phyloP scores from a whole-genome alignment of 2,113 vertebrate genomes.

The Erythrolamprus reginae region DNA sequence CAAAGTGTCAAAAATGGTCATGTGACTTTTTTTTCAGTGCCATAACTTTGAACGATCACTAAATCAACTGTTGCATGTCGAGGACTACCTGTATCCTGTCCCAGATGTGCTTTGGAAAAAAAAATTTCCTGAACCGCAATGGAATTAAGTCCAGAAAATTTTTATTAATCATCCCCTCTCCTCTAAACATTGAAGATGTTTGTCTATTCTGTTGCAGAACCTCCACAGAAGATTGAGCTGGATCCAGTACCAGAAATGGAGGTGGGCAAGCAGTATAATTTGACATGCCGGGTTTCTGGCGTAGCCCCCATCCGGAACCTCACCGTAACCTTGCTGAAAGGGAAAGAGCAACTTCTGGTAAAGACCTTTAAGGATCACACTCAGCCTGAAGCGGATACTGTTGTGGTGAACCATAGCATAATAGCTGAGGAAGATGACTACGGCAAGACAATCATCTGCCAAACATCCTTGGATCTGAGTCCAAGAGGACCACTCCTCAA shows the following conservation, averaged over 20 bases:
- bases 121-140: neutral
- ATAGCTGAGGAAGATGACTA: constrained; percentile 63
- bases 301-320: constrained; percentile 81
- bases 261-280: constrained; percentile 67
- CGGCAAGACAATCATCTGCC: constrained; percentile 72
- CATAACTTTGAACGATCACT: no score
- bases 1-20: no score
- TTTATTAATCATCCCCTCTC: neutral
- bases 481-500: constrained; percentile 63
- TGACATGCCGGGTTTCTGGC: constrained; percentile 77
- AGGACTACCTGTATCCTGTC: neutral
- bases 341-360: constrained; percentile 66
- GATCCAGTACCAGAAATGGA: constrained; percentile 46
- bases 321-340: constrained; percentile 73
- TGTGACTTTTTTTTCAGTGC: no score
- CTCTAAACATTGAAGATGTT: neutral
- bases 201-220: constrained; percentile 20
- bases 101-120: neutral
- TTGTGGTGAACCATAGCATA: constrained; percentile 58
- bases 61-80: no score
- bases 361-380: constrained; percentile 72
- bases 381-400: constrained; percentile 17
- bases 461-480: constrained; percentile 73
- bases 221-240: constrained; percentile 40
- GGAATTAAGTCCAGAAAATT: neutral